A percentile compares a stretch with the other conserved stretches of the same genome.
These are phyloP conservation scores for Drosophila austrosaltans DNA, from an alignment of 2,888 invertebrate species.

Conservation along the genomic window DNA sequence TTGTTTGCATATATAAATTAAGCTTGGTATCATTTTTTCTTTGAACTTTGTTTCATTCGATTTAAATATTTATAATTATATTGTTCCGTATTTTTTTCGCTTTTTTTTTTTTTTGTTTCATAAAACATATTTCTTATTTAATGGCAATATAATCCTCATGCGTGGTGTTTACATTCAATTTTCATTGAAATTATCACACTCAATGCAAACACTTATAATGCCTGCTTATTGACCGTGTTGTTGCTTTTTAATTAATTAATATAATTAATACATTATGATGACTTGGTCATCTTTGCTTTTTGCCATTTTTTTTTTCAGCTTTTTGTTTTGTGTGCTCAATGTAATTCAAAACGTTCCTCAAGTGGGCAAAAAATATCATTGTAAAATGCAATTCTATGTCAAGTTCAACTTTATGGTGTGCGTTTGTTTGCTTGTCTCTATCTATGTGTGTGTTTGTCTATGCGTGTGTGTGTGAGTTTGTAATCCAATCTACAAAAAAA, in stretches of 20 bases:
- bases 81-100: not conserved
- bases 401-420: slow-evolving; percentile 53
- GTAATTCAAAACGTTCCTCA: slow-evolving; percentile 12
- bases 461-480: not conserved
- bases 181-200: slow-evolving; percentile 16
- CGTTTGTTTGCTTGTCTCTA: not conserved
- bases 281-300: not conserved
- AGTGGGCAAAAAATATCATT: slow-evolving; percentile 24
- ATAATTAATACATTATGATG: slow-evolving; percentile 1
- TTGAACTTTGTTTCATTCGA: not conserved
- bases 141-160: slow-evolving; percentile 26
- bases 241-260: slow-evolving; percentile 15
- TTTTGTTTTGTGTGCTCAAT: not conserved
- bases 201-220: not conserved
- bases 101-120: not conserved
- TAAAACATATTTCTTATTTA: slow-evolving; percentile 5
- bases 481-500: slow-evolving; percentile 34
- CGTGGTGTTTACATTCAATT: slow-evolving; percentile 53
- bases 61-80: slow-evolving; percentile 8
- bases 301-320: slow-evolving; percentile 6
- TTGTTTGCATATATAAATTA: slow-evolving; percentile 7
- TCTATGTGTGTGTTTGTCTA: not conserved
- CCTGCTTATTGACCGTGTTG: not conserved
- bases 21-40: slow-evolving; percentile 1
- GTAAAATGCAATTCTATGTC: slow-evolving; percentile 47